Evolutionary conservation across 2,888 invertebrate species (phyloP).

Genomic region (Sphinx pinastri): DNA sequence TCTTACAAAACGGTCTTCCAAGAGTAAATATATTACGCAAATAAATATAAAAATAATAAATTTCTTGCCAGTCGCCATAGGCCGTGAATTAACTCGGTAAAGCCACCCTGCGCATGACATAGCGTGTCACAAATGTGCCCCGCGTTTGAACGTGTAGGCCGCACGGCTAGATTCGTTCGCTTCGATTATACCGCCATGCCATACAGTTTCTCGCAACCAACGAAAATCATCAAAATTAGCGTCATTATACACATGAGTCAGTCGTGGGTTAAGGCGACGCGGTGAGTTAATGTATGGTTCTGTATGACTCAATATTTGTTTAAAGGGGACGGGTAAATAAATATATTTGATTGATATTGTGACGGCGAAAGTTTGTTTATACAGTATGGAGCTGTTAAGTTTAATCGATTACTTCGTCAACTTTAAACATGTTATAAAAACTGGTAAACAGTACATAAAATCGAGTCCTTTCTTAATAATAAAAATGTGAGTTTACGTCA

Average conservation of each 20-base stretch:
- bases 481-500: too few species aligned
- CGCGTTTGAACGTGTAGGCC: not conserved
- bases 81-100: too few species aligned
- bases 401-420: too few species aligned
- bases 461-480: too few species aligned
- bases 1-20: too few species aligned
- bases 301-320: not conserved
- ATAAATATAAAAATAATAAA: too few species aligned
- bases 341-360: not conserved
- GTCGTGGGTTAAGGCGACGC: not conserved
- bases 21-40: too few species aligned
- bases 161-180: not conserved
- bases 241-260: constrained; percentile 13
- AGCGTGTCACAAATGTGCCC: not conserved
- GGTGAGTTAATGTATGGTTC: not conserved
- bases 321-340: not conserved
- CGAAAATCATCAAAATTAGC: constrained; percentile 19
- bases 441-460: too few species aligned
- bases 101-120: not conserved
- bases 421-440: too few species aligned
- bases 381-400: too few species aligned
- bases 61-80: too few species aligned
- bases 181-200: constrained; percentile 7
- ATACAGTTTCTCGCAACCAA: not conserved
- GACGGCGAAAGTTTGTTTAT: not conserved